Conservation (phyloP, 30 jellyfish, hydroid and myxozoan species). For the Aurelia coerulea region DNA sequence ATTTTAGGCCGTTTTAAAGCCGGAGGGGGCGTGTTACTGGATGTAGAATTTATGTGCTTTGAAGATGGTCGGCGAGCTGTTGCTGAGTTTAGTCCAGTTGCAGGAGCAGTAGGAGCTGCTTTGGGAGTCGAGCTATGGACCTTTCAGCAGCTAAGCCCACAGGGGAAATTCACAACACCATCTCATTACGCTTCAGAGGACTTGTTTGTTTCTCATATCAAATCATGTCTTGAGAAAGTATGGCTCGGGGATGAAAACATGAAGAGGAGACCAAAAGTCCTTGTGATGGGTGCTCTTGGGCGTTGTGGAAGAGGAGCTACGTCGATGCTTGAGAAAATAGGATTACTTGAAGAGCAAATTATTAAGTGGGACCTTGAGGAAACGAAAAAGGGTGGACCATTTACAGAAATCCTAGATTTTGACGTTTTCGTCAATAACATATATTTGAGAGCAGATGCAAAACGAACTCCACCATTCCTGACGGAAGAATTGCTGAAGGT, state of each 20-base stretch:
- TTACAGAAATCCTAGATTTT: constrained; percentile 57
- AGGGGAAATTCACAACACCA: constrained; percentile 36
- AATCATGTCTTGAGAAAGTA: constrained; percentile 41
- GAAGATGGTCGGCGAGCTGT: constrained; percentile 81
- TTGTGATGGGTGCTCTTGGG: constrained; percentile 81
- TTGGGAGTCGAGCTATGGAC: constrained; percentile 75
- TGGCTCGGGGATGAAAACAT: constrained; percentile 8
- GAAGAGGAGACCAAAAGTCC: constrained; percentile 44
- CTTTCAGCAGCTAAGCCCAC: constrained; percentile 6
- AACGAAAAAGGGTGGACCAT: constrained; percentile 72
- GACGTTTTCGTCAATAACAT: constrained; percentile 69
- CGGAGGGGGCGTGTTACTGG: constrained; percentile 80
- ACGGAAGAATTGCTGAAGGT: constrained; percentile 34
- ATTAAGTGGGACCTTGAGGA: constrained; percentile 69
- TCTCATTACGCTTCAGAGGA: constrained; percentile 49
- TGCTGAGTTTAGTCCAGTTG: constrained; percentile 75
- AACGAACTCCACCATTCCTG: constrained; percentile 46
- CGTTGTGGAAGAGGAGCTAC: constrained; percentile 85
- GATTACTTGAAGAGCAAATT: constrained; percentile 48
- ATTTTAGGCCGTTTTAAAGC: constrained; percentile 62
- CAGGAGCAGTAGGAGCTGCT: constrained; percentile 84
- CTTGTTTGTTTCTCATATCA: constrained; percentile 36
- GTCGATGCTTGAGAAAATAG: constrained; percentile 50
- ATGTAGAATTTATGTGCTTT: constrained; percentile 73
- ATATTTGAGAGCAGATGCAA: constrained; percentile 33